phyloP scores from a whole-genome alignment of 2,113 vertebrate genomes.

The Pycnonotus jocosus region DNA sequence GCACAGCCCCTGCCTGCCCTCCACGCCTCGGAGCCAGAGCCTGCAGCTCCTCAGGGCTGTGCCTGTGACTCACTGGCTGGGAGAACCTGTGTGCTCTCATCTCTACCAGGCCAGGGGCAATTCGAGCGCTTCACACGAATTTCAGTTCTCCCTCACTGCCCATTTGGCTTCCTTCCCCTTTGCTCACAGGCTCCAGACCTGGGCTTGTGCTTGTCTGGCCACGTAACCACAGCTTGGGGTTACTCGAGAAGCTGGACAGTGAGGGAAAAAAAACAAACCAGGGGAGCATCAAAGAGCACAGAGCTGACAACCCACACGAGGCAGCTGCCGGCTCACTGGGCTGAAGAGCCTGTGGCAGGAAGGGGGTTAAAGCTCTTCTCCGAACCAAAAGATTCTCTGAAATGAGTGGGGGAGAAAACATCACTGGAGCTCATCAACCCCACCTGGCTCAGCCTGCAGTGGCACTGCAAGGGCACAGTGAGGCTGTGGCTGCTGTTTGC shows the following conservation, averaged over 20 bases:
- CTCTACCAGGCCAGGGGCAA: background rate
- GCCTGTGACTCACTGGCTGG: slow-evolving; percentile 22
- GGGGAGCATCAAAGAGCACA: background rate
- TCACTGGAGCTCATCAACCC: rapidly evolving
- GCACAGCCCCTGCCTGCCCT: slow-evolving; percentile 6
- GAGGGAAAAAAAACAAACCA: background rate
- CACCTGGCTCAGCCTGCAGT: background rate
- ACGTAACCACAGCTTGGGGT: background rate
- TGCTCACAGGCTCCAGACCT: slow-evolving; percentile 26
- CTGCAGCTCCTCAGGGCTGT: background rate
- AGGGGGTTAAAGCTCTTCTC: background rate
- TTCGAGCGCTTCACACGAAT: background rate
- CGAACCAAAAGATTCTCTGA: background rate
- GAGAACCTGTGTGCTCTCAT: background rate
- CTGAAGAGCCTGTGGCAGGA: rapidly evolving
- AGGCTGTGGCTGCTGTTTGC: background rate
- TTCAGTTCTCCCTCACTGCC: background rate
- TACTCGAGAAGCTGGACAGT: background rate
- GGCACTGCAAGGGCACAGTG: background rate
- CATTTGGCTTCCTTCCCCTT: slow-evolving; percentile 24
- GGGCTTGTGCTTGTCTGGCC: background rate
- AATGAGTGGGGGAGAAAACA: rapidly evolving
- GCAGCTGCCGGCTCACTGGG: rapidly evolving
- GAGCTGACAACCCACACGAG: background rate
- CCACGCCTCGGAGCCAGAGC: background rate